A percentile compares a stretch with the other conserved stretches of the same genome.
Conservation (phyloP, 2,797 vertebrate genomes). For the Cossypha heuglini region DNA sequence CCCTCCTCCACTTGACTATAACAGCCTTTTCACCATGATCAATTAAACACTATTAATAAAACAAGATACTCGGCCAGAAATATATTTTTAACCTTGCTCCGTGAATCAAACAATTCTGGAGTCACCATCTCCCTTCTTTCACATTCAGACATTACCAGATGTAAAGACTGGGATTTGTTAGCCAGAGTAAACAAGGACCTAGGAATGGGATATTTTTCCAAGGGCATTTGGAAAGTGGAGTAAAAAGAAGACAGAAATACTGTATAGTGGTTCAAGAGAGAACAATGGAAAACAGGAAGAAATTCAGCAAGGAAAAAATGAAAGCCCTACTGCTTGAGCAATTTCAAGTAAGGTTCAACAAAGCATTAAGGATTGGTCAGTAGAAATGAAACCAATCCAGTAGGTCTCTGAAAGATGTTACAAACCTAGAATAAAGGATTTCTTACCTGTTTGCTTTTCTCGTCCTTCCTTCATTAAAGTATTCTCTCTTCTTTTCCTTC, state of each 20-base stretch:
- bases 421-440: neutral
- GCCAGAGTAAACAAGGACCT: neutral
- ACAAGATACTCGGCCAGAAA: conserved; percentile 41
- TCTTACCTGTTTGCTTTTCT: neutral
- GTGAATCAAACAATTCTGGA: neutral
- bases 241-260: neutral
- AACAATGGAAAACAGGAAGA: neutral
- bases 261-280: neutral
- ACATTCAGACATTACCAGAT: neutral
- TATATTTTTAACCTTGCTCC: conserved; percentile 55
- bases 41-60: conserved; percentile 64
- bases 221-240: neutral
- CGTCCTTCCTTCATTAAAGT: neutral
- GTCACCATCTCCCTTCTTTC: neutral
- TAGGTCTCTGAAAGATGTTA: neutral
- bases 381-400: neutral
- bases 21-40: conserved; percentile 58
- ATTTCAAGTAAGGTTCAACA: neutral
- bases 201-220: neutral
- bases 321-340: neutral
- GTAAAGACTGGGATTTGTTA: neutral
- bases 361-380: neutral
- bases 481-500: neutral
- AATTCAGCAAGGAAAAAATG: neutral
- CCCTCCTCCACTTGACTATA: conserved; percentile 54